A percentile compares a stretch with the other conserved stretches of the same genome.
Evolutionary conservation across 2,797 vertebrate genomes (phyloP).

Genomic region (Epinephelus malabaricus): DNA sequence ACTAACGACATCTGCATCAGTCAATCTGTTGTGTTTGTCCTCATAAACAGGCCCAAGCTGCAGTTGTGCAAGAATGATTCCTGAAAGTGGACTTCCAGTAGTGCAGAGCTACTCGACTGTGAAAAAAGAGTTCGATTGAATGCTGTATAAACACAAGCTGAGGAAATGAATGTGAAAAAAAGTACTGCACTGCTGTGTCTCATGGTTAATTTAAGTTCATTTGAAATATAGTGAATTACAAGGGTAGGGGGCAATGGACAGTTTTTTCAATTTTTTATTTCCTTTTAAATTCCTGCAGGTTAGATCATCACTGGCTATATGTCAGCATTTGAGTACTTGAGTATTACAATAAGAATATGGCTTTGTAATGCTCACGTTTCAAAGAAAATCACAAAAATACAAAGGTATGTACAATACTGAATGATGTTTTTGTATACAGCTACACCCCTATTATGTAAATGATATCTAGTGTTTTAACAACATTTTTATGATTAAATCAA

Average conservation of each 20-base stretch:
- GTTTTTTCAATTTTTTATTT: no score
- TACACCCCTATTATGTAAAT: not conserved
- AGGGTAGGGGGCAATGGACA: no score
- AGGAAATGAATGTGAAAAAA: no score
- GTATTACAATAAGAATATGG: not conserved
- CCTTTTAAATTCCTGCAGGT: no score
- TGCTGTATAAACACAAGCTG: no score
- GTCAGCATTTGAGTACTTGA: not conserved
- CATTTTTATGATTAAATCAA: no score
- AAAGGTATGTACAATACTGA: no score
- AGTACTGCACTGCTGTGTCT: no score
- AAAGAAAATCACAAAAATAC: not conserved
- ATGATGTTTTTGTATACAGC: not conserved
- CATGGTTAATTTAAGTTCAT: no score
- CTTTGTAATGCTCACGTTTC: not conserved
- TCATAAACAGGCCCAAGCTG: not conserved
- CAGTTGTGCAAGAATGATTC: not conserved
- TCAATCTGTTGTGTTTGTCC: not conserved
- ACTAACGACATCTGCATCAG: not conserved
- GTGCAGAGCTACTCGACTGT: no score
- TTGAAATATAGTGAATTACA: no score
- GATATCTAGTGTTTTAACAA: not conserved
- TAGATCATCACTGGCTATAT: not conserved
- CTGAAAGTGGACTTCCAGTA: not conserved
- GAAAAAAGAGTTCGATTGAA: no score